Base-by-base conservation (phyloP, 2,113 vertebrate genomes). In the Lates calcarifer region DNA sequence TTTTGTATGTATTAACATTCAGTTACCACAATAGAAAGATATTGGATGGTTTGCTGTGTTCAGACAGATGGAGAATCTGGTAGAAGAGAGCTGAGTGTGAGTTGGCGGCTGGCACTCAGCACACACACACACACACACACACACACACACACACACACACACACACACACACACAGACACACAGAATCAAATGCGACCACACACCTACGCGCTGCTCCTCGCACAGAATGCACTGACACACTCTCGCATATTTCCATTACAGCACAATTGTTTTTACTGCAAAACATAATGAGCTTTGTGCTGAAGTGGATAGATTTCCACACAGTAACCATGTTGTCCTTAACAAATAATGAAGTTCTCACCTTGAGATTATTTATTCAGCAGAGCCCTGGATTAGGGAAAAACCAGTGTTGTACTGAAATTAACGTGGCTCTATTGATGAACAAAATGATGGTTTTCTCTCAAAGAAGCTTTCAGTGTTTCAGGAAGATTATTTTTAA, bases 1-100 rank as follows among this genome's bases (percentile, higher is more conserved):
- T 28, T 56, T 62, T 63, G 35, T 33, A 3, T 56, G 4, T 28
- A 37, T 69, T 64, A 28, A 60, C 22, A 20, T 55, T 67, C 2
- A 60, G 26, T 58, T 58, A 12, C 31, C 20, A 70, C 51, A 58
- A 18, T 18, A 66, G 41, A 43, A n/a, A 22, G 5, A 43, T 49
- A 33, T 33, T 49, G 37, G 6, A 49, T 55, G 47, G 53, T 51
- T 57, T 72, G 43, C 49, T 78, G 71, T 39, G 63, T 72, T 75
- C 64, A 84, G 51, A 80, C 88, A 88, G 88, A 89, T 91, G 86
- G 86, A 89, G 86, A 35, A 65, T 56, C 62, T 89, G 20, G n/a
- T 74, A 62, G 85, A 82, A 67, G 58, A 85, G 74, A 63, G 73
- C 41, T 12, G 58, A 70, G 79, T 61, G 72, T 0, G 79, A 86